Evolutionary conservation across 2,888 invertebrate species (phyloP).

Genomic region (Holacanthella duospinosa): DNA sequence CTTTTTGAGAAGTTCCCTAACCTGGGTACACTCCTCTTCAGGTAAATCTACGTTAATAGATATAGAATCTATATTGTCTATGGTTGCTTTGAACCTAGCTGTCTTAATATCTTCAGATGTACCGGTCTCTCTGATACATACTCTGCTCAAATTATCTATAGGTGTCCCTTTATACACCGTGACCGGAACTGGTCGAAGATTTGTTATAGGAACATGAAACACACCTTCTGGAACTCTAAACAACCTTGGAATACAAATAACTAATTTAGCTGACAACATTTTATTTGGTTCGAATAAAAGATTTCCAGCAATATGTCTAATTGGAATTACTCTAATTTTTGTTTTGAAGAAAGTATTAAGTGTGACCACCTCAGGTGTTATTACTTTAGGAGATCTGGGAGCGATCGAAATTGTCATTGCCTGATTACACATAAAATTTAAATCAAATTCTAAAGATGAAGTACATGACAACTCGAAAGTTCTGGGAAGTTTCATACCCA

Average conservation of each 20-base stretch:
- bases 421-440: no score
- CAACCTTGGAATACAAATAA: not conserved
- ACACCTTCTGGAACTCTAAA: not conserved
- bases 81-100: not conserved
- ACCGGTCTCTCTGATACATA: not conserved
- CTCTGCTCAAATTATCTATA: not conserved
- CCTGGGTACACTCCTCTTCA: not conserved
- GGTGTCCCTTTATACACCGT: not conserved
- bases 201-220: not conserved
- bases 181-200: not conserved
- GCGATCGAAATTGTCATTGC: no score
- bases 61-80: not conserved
- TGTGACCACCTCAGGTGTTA: no score
- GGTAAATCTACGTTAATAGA: not conserved
- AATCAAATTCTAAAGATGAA: no score
- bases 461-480: no score
- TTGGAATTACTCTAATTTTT: not conserved
- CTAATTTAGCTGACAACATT: not conserved
- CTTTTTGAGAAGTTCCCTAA: not conserved
- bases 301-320: not conserved
- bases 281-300: not conserved
- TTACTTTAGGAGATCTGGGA: slow-evolving; percentile 1
- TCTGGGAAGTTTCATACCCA: no score
- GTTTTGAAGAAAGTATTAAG: not conserved
- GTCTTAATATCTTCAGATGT: not conserved